phyloP scores from a whole-genome alignment of 2,888 invertebrate species.

The Exephanes ischioxanthus region DNA sequence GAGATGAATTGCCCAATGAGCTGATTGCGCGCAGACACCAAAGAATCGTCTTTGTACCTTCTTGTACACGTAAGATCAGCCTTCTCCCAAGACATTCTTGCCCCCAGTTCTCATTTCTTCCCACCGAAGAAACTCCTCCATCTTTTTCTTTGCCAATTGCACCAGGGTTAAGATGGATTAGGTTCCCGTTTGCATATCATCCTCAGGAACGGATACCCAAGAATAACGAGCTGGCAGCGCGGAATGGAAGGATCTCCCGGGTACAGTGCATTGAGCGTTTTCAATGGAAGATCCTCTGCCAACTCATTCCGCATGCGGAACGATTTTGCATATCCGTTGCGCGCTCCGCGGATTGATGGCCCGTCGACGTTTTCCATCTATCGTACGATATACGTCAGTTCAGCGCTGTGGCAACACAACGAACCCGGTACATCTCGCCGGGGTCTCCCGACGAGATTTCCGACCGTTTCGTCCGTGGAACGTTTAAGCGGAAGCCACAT shows the following conservation, averaged over 20 bases:
- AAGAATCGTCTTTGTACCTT: neutral
- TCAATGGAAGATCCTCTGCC: conserved; percentile 51
- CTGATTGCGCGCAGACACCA: no score
- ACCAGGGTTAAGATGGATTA: conserved; percentile 28
- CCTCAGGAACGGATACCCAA: neutral
- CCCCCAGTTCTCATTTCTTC: neutral
- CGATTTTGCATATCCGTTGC: conserved; percentile 67
- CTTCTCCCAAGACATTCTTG: neutral
- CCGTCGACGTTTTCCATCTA: conserved; percentile 57
- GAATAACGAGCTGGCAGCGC: conserved; percentile 8
- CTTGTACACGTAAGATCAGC: neutral
- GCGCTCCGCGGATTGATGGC: conserved; percentile 59
- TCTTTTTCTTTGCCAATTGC: neutral
- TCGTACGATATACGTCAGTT: neutral
- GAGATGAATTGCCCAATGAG: no score
- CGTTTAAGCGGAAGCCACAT: conserved; percentile 58
- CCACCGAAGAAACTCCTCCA: neutral
- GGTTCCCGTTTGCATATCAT: neutral
- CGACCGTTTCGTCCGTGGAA: conserved; percentile 29
- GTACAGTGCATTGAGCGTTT: conserved; percentile 22
- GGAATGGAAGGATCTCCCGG: neutral
- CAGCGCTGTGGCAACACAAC: no score
- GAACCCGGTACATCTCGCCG: no score
- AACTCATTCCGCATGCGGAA: conserved; percentile 64
- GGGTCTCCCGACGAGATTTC: conserved; percentile 7